A percentile compares a stretch with the other conserved stretches of the same genome.
phyloP scores from a whole-genome alignment of 2,797 vertebrate species.

The Chiloscyllium punctatum region DNA sequence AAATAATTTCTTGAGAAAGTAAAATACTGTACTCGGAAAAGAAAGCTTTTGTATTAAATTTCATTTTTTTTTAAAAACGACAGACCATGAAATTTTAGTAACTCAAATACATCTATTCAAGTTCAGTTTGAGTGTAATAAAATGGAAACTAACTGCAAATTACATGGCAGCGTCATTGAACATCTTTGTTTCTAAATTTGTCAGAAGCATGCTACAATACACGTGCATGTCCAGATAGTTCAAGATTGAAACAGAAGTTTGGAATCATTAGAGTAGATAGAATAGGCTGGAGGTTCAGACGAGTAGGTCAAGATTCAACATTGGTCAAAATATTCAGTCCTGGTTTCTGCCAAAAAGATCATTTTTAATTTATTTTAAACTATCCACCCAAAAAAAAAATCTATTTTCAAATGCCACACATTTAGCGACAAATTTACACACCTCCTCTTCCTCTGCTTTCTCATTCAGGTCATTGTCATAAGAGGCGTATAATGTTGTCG shows the following conservation, averaged over 20 bases:
- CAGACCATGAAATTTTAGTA: not conserved
- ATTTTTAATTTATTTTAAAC: not conserved
- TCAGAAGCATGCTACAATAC: not conserved
- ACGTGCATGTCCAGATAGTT: not conserved
- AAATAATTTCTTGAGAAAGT: not conserved
- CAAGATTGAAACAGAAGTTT: not conserved
- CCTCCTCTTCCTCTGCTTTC: conserved; percentile 70
- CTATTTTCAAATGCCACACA: conserved; percentile 38
- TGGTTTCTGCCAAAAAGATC: not conserved
- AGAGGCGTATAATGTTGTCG: conserved; percentile 53
- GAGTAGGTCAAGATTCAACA: not conserved
- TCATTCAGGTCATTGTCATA: conserved; percentile 56
- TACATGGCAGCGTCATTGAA: not conserved
- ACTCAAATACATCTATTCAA: not conserved
- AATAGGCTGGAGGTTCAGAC: not conserved
- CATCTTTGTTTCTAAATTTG: not conserved
- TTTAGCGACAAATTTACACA: conserved; percentile 72
- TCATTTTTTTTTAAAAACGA: not conserved
- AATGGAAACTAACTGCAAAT: not conserved
- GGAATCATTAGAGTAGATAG: not conserved
- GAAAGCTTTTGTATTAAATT: not conserved
- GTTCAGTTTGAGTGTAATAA: not conserved
- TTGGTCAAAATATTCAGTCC: not conserved
- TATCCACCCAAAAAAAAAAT: not conserved
- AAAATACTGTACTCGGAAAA: not conserved